Evolutionary conservation across 2,888 invertebrate species (phyloP).

Genomic region (Hypercompe scribonia): DNA sequence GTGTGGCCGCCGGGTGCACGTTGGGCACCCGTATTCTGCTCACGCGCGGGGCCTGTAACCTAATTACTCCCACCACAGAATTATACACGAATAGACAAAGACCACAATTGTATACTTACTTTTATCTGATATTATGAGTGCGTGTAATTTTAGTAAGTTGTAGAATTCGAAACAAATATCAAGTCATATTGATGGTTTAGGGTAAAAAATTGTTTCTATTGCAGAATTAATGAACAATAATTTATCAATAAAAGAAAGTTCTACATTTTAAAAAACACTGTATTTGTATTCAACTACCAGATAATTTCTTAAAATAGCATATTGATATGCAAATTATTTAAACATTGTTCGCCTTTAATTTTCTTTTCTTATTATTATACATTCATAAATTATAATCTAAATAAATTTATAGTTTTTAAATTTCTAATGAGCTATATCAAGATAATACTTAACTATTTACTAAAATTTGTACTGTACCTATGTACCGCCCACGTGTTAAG

Average conservation of each 20-base stretch:
- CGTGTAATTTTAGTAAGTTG: not conserved
- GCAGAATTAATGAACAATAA: not conserved
- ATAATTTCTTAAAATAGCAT: too few relatives aligned
- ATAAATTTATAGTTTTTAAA: too few relatives aligned
- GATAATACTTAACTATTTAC: not conserved
- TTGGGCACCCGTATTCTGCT: slow-evolving; percentile 40
- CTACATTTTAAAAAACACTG: too few relatives aligned
- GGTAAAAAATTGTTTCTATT: not conserved
- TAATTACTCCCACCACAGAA: slow-evolving; percentile 58
- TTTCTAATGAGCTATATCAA: too few relatives aligned
- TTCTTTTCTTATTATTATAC: not conserved
- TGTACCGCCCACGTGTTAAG: too few relatives aligned
- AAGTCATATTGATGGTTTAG: not conserved
- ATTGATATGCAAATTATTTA: too few relatives aligned
- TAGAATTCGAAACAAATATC: not conserved
- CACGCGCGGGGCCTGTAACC: slow-evolving; percentile 57
- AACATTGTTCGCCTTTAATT: too few relatives aligned
- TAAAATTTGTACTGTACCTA: not conserved
- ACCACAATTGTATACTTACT: not conserved
- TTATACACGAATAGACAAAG: slow-evolving; percentile 32
- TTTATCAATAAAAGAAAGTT: not conserved
- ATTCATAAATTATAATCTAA: too few relatives aligned
- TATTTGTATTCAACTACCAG: too few relatives aligned
- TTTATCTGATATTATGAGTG: not conserved
- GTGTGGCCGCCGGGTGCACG: slow-evolving; percentile 59